phyloP scores from a whole-genome alignment of 1,140 invertebrate genomes.

The Harlomillsia oculata region DNA sequence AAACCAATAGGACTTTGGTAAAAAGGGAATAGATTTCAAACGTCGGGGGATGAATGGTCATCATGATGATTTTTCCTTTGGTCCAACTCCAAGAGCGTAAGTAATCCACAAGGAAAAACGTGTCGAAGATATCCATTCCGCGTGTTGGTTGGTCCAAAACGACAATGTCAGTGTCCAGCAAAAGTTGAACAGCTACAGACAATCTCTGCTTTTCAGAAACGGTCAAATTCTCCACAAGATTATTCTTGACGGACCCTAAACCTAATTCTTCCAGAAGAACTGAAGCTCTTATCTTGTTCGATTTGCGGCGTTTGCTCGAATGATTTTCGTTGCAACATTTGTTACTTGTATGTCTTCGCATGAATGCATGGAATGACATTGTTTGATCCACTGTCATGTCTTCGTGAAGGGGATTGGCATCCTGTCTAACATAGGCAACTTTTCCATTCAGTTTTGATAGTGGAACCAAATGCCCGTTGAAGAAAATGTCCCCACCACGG shows the following conservation, averaged over 20 bases:
- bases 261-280: conserved; percentile 81
- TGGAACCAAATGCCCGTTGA: conserved; percentile 74
- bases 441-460: conserved; percentile 52
- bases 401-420: conserved; percentile 36
- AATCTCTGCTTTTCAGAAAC: conserved; percentile 67
- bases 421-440: conserved; percentile 40
- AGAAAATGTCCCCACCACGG: conserved; percentile 62
- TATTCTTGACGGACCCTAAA: conserved; percentile 68
- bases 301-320: no score
- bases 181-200: conserved; percentile 53
- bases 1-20: conserved; percentile 71
- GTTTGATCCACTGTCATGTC: conserved; percentile 48
- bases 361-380: conserved; percentile 41
- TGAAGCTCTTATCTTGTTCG: no score
- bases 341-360: background rate
- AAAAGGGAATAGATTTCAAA: conserved; percentile 94
- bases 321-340: no score
- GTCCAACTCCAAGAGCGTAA: conserved; percentile 74
- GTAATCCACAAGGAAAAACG: conserved; percentile 87
- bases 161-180: conserved; percentile 72
- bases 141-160: conserved; percentile 79
- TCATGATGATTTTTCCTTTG: conserved; percentile 63
- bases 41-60: conserved; percentile 85
- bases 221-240: conserved; percentile 65
- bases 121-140: conserved; percentile 92